phyloP scores from a whole-genome alignment of 2,113 vertebrate species.

The Rallus limicola region DNA sequence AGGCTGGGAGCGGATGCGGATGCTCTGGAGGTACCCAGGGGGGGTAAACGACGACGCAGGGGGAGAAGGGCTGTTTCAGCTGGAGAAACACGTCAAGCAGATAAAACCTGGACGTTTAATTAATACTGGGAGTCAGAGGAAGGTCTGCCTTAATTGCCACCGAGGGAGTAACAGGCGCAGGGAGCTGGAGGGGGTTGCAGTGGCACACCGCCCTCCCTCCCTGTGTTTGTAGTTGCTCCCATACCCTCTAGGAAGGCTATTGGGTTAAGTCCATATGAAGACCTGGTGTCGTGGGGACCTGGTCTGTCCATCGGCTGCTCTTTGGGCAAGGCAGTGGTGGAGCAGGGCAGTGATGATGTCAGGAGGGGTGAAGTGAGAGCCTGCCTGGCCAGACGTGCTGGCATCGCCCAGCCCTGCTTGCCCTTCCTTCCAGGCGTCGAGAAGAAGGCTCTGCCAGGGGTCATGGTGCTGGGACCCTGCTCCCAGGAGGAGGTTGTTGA shows the following conservation, averaged over 20 bases:
- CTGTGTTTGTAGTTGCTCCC: neutral
- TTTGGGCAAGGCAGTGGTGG: neutral
- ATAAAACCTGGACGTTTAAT: neutral
- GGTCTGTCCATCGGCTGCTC: neutral
- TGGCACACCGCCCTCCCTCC: neutral
- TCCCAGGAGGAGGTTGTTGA: neutral
- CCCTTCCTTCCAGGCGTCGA: neutral
- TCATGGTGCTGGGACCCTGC: accelerated
- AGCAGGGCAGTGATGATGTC: neutral
- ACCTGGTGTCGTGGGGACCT: neutral
- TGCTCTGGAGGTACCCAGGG: neutral
- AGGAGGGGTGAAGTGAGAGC: neutral
- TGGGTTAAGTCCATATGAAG: neutral
- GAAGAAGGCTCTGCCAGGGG: neutral
- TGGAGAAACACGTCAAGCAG: accelerated
- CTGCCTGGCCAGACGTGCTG: accelerated
- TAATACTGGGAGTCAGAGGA: neutral
- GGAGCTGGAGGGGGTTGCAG: neutral
- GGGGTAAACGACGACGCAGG: accelerated
- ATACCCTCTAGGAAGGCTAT: accelerated
- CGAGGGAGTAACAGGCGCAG: neutral
- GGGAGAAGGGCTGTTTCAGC: neutral
- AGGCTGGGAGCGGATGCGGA: neutral
- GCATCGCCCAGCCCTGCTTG: neutral
- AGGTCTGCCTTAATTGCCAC: neutral